A percentile compares a stretch with the other conserved stretches of the same genome.
phyloP scores from a whole-genome alignment of 2,113 vertebrate species.

The Genyomyrus donnyi region DNA sequence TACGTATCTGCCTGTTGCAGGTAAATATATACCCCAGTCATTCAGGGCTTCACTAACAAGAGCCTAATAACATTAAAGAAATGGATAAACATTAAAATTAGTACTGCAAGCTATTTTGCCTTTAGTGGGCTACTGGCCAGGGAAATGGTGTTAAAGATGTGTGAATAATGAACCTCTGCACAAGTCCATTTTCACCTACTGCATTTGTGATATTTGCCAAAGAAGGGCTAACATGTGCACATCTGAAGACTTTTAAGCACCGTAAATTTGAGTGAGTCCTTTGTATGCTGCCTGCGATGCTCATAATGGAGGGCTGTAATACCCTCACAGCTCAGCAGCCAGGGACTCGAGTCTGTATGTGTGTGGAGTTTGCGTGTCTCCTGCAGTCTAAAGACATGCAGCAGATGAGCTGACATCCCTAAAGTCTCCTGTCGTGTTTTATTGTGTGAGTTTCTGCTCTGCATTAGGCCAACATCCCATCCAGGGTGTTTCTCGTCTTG shows the following conservation, averaged over 20 bases:
- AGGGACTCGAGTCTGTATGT: not conserved
- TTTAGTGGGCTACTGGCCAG: not conserved
- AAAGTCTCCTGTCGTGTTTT: not conserved
- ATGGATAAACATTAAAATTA: not conserved
- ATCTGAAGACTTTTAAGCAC: not conserved
- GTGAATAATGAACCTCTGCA: conserved; percentile 3
- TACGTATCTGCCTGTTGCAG: not conserved
- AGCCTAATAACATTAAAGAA: not conserved
- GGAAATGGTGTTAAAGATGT: not conserved
- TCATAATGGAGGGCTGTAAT: not conserved
- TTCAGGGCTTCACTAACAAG: not conserved
- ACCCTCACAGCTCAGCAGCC: not conserved
- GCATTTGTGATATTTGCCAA: not conserved
- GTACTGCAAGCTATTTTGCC: not conserved
- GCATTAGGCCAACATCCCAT: not conserved
- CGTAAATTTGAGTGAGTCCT: not conserved
- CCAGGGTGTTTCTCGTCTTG: not conserved
- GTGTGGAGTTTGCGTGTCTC: not conserved
- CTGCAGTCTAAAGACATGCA: not conserved
- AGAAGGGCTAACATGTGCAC: not conserved
- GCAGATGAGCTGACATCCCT: not conserved
- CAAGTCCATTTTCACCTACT: not conserved
- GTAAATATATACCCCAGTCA: not conserved
- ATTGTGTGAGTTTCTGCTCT: not conserved
- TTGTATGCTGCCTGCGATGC: not conserved